These are phyloP conservation scores for Zaprionus ornatus DNA, from an alignment of 1,140 invertebrate genomes.

Conservation along the genomic window DNA sequence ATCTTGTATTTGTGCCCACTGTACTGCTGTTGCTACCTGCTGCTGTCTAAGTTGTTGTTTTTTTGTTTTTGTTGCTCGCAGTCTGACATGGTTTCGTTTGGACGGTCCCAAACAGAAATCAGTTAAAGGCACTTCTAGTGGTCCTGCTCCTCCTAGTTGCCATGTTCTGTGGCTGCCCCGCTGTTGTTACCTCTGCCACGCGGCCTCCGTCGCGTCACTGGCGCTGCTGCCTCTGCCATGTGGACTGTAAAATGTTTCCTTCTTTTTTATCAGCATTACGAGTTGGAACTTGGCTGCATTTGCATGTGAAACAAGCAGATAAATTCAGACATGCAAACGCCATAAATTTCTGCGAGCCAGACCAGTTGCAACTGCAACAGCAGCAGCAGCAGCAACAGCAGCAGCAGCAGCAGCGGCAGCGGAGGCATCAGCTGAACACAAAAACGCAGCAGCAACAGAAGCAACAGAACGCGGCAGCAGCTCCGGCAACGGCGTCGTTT, in stretches of 20 bases:
- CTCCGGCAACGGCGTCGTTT: slow-evolving; percentile 50
- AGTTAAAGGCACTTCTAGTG: slow-evolving; percentile 67
- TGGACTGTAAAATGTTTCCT: slow-evolving; percentile 68
- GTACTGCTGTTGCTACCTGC: background rate
- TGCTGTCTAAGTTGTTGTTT: background rate
- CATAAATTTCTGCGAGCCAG: slow-evolving; percentile 65
- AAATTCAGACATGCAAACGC: slow-evolving; percentile 80
- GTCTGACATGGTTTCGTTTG: slow-evolving; percentile 72
- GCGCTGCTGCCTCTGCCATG: slow-evolving; percentile 28
- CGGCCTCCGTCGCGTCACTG: background rate
- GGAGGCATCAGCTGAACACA: slow-evolving; percentile 40
- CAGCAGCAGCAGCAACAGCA: slow-evolving; percentile 15
- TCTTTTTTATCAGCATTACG: slow-evolving; percentile 78
- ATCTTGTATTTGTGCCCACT: background rate
- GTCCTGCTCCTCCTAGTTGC: slow-evolving; percentile 37
- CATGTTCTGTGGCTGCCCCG: slow-evolving; percentile 47
- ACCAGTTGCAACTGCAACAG: slow-evolving; percentile 19
- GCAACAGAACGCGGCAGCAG: background rate
- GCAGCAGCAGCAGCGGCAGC: background rate
- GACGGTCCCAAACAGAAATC: slow-evolving; percentile 53
- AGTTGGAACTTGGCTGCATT: slow-evolving; percentile 69
- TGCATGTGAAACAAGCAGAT: slow-evolving; percentile 82
- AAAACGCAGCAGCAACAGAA: slow-evolving; percentile 14
- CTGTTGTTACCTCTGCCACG: background rate
- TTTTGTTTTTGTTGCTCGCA: slow-evolving; percentile 16